phyloP scores from a whole-genome alignment of 2,888 invertebrate species.

The Congeria kusceri region DNA sequence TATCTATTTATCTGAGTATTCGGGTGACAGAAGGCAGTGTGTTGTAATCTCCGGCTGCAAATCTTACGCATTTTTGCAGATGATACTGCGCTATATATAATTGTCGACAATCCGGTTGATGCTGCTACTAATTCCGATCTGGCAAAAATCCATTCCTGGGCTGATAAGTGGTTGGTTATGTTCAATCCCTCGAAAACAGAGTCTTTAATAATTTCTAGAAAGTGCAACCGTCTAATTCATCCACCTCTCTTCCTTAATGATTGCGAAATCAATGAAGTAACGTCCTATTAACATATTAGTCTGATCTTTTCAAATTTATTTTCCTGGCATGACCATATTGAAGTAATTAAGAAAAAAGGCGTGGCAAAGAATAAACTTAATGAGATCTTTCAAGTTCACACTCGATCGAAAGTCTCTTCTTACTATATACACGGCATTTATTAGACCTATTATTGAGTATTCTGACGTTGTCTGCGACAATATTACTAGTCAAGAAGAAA shows the following conservation, averaged over 20 bases:
- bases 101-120: slow-evolving; percentile 17
- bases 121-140: slow-evolving; percentile 10
- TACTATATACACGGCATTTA: no score
- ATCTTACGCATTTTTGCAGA: slow-evolving; percentile 18
- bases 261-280: slow-evolving; percentile 3
- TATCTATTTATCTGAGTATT: neutral
- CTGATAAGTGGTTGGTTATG: slow-evolving; percentile 13
- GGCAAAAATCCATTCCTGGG: slow-evolving; percentile 3
- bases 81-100: slow-evolving; percentile 9
- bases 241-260: slow-evolving; percentile 10
- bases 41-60: neutral
- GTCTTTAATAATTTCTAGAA: no score
- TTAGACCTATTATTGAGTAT: slow-evolving; percentile 37
- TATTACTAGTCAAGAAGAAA: no score
- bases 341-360: no score
- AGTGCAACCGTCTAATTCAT: slow-evolving; percentile 3
- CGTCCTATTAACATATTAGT: slow-evolving; percentile 26
- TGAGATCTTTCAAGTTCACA: no score
- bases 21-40: neutral
- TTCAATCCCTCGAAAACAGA: no score
- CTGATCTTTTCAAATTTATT: slow-evolving; percentile 23
- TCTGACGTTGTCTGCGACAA: no score
- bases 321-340: no score
- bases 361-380: no score
- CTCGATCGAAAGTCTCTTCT: no score